Evolutionary conservation across 2,888 invertebrate genomes (phyloP), one percentile per base, ranked within the genome.

Genomic region (Cataglyphis albicans): DNA sequence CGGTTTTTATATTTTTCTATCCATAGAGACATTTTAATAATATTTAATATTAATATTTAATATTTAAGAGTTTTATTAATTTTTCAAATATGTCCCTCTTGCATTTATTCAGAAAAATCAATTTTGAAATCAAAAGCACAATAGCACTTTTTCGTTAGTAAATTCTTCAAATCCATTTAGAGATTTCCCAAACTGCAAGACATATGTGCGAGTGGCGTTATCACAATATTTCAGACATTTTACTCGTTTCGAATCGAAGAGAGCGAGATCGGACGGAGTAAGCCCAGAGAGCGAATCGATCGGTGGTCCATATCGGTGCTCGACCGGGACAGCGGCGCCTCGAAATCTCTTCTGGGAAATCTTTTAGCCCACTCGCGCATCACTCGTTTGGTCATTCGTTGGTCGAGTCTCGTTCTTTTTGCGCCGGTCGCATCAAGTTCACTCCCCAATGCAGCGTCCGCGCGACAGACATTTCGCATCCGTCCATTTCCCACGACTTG

Each of bases 401-500:
- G 78, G 82, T 52, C 82, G 63, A 25, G 15, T 57, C 61, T 65
- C 57, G 41, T 73, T 10, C 63, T 64, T 75, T 78, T 85, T 82
- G 67, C 63, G 32, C 75, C 52, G 65, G 21, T 44, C 35, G 38
- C 83, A 82, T 84, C 83, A 83, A 55, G 63, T 75, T 83, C 64
- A 72, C 38, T 29, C 59, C 61, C 63, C 44, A 72, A n/a, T 44
- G 74, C 65, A 72, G 73, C 38, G 63, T 21, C 48, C 70, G 61
- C 61, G 74, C 74, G 81, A 85, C 74, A 75, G 86, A 84, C 86
- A 87, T 90, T 85, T 84, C 72, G 75, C 84, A 86, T 90, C 82
- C 86, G 86, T 88, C 87, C 85, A 86, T 89, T 90, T 89, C 86
- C 84, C 76, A 55, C 68, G 82, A 87, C 90, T 85, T 91, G 88